Evolutionary conservation across 2,888 invertebrate species (phyloP).

Genomic region (Tetragonisca angustula): DNA sequence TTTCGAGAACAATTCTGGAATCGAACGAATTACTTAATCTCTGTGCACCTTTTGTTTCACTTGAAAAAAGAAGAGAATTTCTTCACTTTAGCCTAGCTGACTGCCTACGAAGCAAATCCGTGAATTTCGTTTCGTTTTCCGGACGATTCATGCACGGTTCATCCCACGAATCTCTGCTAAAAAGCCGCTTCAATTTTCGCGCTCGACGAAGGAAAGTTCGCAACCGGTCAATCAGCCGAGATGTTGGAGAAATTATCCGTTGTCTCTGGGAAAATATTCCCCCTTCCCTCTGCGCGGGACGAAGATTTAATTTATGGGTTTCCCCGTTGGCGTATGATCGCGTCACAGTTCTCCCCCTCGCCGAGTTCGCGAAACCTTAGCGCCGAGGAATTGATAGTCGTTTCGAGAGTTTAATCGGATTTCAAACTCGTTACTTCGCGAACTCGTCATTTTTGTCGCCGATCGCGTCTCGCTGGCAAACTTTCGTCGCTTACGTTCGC

Average conservation of each 20-base stretch:
- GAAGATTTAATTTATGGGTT: constrained; percentile 23
- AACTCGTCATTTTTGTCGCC: not conserved
- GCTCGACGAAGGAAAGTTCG: not conserved
- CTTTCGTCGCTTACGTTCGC: not conserved
- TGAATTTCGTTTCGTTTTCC: too few species aligned
- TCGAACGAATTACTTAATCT: too few species aligned
- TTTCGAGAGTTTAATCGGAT: constrained; percentile 5
- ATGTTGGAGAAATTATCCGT: constrained; percentile 15
- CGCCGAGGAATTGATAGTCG: not conserved
- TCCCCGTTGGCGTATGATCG: constrained; percentile 4
- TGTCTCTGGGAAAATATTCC: constrained; percentile 8
- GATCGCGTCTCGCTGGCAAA: not conserved
- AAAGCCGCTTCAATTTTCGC: constrained; percentile 23
- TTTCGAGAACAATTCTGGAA: too few species aligned
- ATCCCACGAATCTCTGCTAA: not conserved
- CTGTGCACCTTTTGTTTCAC: too few species aligned
- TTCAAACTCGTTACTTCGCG: not conserved
- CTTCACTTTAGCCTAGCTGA: too few species aligned
- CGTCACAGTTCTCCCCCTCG: not conserved
- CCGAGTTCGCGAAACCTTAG: not conserved
- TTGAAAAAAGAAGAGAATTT: too few species aligned
- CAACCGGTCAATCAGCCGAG: constrained; percentile 6
- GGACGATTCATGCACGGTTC: too few species aligned
- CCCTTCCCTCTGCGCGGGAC: not conserved
- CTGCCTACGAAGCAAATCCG: too few species aligned